Conservation (phyloP, 2,888 invertebrate genomes). For the Tenthredo mesomela region DNA sequence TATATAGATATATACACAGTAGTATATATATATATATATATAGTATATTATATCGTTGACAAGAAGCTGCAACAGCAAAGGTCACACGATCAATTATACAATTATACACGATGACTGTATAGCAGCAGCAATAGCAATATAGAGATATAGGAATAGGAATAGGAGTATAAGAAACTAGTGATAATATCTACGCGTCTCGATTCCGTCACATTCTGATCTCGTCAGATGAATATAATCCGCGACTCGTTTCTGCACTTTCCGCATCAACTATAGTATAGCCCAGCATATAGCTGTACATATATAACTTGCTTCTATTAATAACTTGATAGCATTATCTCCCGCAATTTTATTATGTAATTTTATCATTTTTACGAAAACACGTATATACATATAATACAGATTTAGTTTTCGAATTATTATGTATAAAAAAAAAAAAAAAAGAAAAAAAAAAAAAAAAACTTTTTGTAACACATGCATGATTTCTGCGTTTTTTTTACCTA, state of each 20-base stretch:
- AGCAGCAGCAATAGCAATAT: neutral
- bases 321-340: neutral
- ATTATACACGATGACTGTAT: slow-evolving; percentile 8
- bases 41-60: neutral
- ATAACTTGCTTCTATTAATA: neutral
- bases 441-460: neutral
- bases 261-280: no score
- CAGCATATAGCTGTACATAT: no score
- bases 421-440: no score
- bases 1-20: no score
- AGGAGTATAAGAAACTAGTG: neutral
- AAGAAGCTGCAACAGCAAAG: slow-evolving; percentile 4
- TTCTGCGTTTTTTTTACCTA: no score
- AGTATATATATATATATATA: neutral
- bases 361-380: neutral
- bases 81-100: slow-evolving; percentile 21
- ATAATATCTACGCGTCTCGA: neutral
- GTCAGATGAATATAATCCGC: neutral
- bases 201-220: slow-evolving; percentile 1
- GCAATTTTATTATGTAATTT: neutral
- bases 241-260: neutral
- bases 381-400: neutral
- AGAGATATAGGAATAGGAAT: neutral
- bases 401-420: neutral
- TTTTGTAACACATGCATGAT: no score